These are phyloP conservation scores for Xylota segnis DNA, from an alignment of 2,888 invertebrate genomes.

Conservation along the genomic window DNA sequence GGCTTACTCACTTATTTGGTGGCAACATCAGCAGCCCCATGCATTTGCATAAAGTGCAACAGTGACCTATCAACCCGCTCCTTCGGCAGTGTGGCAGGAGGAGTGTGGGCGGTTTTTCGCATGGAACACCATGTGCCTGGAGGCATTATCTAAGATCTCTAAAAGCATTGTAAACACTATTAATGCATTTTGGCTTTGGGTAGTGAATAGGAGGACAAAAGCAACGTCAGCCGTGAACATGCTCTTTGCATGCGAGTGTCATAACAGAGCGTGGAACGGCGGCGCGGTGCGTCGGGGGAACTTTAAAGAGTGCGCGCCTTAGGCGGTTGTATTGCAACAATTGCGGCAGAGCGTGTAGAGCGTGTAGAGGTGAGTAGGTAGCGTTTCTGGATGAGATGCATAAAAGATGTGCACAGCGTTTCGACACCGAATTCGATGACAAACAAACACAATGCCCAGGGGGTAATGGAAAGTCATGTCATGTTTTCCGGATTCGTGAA, in stretches of 20 bases:
- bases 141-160: slow-evolving; percentile 67
- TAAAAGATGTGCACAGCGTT: slow-evolving; percentile 51
- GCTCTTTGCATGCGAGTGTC: background rate
- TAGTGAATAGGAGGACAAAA: slow-evolving; percentile 6
- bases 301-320: background rate
- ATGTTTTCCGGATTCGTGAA: slow-evolving; percentile 59
- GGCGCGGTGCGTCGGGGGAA: background rate
- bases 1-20: slow-evolving; percentile 46
- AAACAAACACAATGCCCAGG: slow-evolving; percentile 25
- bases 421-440: slow-evolving; percentile 37
- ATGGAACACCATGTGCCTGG: slow-evolving; percentile 42
- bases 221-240: slow-evolving; percentile 15
- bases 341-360: slow-evolving; percentile 16
- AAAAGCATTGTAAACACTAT: slow-evolving; percentile 74
- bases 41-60: slow-evolving; percentile 71
- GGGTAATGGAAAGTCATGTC: slow-evolving; percentile 65
- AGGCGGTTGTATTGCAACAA: slow-evolving; percentile 27
- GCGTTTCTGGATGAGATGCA: slow-evolving; percentile 36
- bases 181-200: slow-evolving; percentile 66
- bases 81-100: background rate
- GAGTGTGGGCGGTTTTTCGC: slow-evolving; percentile 34
- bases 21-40: slow-evolving; percentile 26
- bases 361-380: background rate
- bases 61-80: slow-evolving; percentile 61
- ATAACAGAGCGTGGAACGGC: background rate